A percentile compares a stretch with the other conserved stretches of the same genome.
Conservation (phyloP, 2,888 invertebrate genomes). For the Mythimna albipuncta region DNA sequence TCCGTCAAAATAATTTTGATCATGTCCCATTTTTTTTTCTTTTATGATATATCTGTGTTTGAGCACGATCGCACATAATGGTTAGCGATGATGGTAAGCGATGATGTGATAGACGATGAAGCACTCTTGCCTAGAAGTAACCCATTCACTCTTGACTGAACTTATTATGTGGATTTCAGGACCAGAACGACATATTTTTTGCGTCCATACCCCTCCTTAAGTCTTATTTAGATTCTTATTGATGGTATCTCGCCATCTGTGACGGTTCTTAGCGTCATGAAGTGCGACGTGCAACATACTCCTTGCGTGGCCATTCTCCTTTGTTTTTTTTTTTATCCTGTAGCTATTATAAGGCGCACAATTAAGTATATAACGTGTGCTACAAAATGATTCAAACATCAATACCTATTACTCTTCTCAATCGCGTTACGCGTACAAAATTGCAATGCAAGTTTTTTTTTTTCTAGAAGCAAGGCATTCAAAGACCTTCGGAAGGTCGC, state of each 20-base stretch:
- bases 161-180: too few species aligned
- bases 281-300: too few species aligned
- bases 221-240: too few species aligned
- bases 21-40: neutral
- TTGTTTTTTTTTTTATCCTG: neutral
- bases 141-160: neutral
- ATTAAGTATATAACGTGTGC: too few species aligned
- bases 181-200: neutral
- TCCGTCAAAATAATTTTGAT: neutral
- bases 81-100: neutral
- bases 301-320: too few species aligned
- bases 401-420: neutral
- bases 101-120: neutral
- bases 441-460: constrained; percentile 32
- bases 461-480: neutral
- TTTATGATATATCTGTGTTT: too few species aligned
- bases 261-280: too few species aligned
- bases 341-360: too few species aligned
- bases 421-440: constrained; percentile 29
- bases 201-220: too few species aligned
- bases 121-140: neutral
- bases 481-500: constrained; percentile 67
- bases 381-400: neutral
- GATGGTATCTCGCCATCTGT: too few species aligned
- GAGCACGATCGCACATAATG: neutral